Evolutionary conservation across 2,113 vertebrate species (phyloP), one percentile per base, ranked within the genome.

Genomic region (Notothenia rossii): DNA sequence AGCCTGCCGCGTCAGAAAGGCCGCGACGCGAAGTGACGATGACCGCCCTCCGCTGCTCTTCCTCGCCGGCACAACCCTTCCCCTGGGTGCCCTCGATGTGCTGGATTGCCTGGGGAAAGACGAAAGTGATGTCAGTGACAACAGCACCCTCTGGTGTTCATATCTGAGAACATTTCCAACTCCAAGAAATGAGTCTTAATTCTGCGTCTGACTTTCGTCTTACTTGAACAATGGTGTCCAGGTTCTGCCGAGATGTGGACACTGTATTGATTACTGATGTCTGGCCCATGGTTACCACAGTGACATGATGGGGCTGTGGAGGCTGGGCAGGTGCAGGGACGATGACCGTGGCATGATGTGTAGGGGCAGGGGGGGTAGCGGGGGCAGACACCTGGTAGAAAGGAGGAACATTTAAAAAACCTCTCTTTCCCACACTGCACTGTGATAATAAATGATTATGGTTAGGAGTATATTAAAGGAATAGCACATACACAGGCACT

Each of bases 151-250:
- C 88, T 88, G 25, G 83, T 92, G 88, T 60, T 46, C 75, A 51
- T 0, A 73, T 45, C 0, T 36, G 14, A 33, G 29, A 70, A 15
- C 1, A 2, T 3, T 11, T 48, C 46, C 18, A 29, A 10, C 22
- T 22, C 22, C n/a, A 58, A 1, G 25, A 17, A n/a, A 14, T 9
- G 7, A 1, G 8, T 29, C 14, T 3, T 0, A 12, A 10, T 0
- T 43, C 40, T 10, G 36, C 12, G 29, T n/a, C 45, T 25, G 22
- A 13, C 29, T 11, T 4, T 15, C 10, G 11, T n/a, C 91, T 86
- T 84, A 99, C 98, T 96, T 99, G 98, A 93, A 99, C 98, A 0
- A 99, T 99, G 81, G 98, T 99, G 94, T 99, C 98, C 94, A 99
- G 95, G 91, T 99, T 99, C 86, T 99, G 98, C 89, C 98, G 95